phyloP scores from a whole-genome alignment of 2,888 invertebrate species.

The Lottia scabra region DNA sequence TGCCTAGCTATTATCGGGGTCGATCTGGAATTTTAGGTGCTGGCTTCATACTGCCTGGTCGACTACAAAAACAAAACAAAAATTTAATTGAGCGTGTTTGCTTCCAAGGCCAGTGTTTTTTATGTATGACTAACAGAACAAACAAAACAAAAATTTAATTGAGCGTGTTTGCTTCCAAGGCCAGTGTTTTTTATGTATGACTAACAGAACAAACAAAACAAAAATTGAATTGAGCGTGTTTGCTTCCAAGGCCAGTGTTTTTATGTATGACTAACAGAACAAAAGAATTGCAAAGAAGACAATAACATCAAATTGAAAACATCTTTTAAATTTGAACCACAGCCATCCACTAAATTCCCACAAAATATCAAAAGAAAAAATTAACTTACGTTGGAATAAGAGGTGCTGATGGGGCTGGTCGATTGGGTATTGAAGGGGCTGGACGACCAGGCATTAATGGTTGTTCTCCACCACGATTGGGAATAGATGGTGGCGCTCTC shows the following conservation, averaged over 20 bases:
- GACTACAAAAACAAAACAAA: constrained; percentile 33
- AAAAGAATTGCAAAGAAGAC: no score
- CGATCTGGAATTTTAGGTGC: constrained; percentile 59
- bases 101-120: no score
- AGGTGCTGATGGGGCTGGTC: constrained; percentile 53
- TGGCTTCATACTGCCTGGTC: constrained; percentile 38
- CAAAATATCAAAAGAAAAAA: neutral
- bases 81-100: neutral
- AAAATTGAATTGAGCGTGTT: neutral
- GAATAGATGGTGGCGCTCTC: constrained; percentile 74
- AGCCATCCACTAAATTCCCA: no score
- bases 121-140: no score
- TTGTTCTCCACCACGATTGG: constrained; percentile 70
- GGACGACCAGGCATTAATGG: constrained; percentile 55
- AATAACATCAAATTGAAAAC: no score
- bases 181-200: no score
- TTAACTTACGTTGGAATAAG: constrained; percentile 53
- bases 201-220: no score
- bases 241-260: no score
- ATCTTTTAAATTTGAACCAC: no score
- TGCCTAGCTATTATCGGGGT: constrained; percentile 28
- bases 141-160: neutral
- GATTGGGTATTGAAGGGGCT: constrained; percentile 54
- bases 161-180: neutral
- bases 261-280: no score